Conservation (phyloP, 2,113 vertebrate genomes). For the Rhizomys pruinosus region DNA sequence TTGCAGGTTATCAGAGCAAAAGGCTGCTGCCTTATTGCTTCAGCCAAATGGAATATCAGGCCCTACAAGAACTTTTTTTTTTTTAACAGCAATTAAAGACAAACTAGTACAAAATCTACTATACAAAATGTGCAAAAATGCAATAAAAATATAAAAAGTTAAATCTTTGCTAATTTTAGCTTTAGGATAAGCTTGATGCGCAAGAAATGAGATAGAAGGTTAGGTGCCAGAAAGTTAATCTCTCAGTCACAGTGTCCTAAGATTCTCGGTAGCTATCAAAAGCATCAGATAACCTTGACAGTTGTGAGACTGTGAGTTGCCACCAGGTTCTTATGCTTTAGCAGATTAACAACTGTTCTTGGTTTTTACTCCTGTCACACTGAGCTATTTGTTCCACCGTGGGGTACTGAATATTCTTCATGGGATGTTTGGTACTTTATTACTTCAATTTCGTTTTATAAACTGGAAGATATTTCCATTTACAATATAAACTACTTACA, state of each 20-base stretch:
- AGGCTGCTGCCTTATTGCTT: no score
- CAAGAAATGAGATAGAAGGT: not conserved
- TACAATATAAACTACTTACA: not conserved
- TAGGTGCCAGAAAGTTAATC: not conserved
- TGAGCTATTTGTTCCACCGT: not conserved
- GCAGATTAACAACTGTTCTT: not conserved
- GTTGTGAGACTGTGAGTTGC: not conserved
- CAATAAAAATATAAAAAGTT: not conserved
- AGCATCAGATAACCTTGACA: not conserved
- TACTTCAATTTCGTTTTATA: conserved; percentile 36
- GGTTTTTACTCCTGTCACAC: not conserved
- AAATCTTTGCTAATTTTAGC: not conserved
- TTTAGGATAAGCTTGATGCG: not conserved
- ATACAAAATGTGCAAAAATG: no score
- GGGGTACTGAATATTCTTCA: conserved; percentile 7
- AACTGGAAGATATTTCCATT: not conserved
- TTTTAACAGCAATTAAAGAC: no score
- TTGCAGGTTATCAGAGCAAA: no score
- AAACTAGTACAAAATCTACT: no score
- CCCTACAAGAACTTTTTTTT: no score
- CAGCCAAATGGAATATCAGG: no score
- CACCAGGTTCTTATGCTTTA: not conserved
- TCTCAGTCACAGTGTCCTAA: not conserved
- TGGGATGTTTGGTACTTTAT: conserved; percentile 23
- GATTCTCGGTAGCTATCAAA: not conserved